Percentiles rank a stretch among this genome's conserved stretches.
Conservation (phyloP, 2,888 invertebrate species). For the Xestia c-nigrum region DNA sequence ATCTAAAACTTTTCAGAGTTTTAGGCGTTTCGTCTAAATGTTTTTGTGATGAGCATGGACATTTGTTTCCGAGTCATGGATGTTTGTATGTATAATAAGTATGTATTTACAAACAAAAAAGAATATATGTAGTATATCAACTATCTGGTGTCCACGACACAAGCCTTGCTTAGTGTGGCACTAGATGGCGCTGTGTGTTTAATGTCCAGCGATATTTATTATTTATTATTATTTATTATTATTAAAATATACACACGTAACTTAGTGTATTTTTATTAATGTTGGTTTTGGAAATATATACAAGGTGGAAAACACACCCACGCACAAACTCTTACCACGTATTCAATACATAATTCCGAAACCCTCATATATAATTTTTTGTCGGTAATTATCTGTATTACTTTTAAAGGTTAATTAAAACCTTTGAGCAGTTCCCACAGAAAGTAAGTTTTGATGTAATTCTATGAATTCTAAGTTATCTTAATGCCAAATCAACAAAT, state of each 20-base stretch:
- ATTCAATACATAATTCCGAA: neutral
- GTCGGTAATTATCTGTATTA: neutral
- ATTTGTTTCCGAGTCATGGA: too few relatives aligned
- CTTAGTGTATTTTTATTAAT: too few relatives aligned
- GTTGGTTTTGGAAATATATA: neutral
- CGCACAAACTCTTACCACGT: neutral
- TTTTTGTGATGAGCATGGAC: too few relatives aligned
- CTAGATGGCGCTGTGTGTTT: too few relatives aligned
- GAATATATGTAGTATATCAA: too few relatives aligned
- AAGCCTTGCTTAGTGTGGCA: too few relatives aligned
- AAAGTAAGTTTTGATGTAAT: neutral
- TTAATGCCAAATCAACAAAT: slow-evolving; percentile 9
- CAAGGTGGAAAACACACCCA: neutral
- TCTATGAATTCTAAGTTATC: neutral
- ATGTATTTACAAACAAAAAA: too few relatives aligned
- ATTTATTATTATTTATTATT: too few relatives aligned
- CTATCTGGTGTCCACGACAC: too few relatives aligned
- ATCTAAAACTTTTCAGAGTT: neutral
- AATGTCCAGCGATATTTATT: too few relatives aligned
- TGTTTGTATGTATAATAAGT: too few relatives aligned
- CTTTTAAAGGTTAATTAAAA: neutral
- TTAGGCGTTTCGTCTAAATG: neutral
- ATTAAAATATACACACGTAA: too few relatives aligned
- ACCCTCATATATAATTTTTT: neutral
- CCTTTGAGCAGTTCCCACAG: neutral